Evolutionary conservation across 2,113 vertebrate species (phyloP).

Genomic region (Chionodraco myersi): DNA sequence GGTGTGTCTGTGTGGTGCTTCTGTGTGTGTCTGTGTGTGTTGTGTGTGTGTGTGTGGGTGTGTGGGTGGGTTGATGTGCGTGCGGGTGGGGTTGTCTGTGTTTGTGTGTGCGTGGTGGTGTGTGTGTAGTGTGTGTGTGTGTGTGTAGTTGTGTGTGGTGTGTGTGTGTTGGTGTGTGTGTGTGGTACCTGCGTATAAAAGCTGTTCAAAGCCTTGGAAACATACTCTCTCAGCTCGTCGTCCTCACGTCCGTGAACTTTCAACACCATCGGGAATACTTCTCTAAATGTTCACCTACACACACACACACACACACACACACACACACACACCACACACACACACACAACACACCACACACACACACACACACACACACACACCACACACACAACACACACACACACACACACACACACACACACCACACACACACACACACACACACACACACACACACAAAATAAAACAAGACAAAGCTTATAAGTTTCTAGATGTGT

Average conservation of each 20-base stretch:
- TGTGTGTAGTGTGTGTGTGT: slow-evolving; percentile 28
- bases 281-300: slow-evolving; percentile 90
- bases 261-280: slow-evolving; percentile 91
- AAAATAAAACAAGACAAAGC: too few species aligned
- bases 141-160: slow-evolving; percentile 6
- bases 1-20: too few species aligned
- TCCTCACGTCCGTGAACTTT: slow-evolving; percentile 92
- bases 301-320: slow-evolving; percentile 27
- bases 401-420: too few species aligned
- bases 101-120: slow-evolving; percentile 19
- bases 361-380: too few species aligned
- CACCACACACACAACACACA: too few species aligned
- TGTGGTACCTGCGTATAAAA: slow-evolving; percentile 89
- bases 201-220: slow-evolving; percentile 95
- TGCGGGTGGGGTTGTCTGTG: too few species aligned
- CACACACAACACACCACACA: neutral
- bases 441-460: too few species aligned
- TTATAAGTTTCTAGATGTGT: too few species aligned
- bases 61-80: too few species aligned
- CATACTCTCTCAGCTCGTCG: slow-evolving; percentile 94
- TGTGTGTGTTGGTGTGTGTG: slow-evolving; percentile 21
- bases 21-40: too few species aligned
- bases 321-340: slow-evolving; percentile 1
- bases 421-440: too few species aligned
- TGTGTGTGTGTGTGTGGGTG: too few species aligned